Base-by-base conservation (phyloP, 2,888 invertebrate genomes). In the Caenorhabditis imperialis region DNA sequence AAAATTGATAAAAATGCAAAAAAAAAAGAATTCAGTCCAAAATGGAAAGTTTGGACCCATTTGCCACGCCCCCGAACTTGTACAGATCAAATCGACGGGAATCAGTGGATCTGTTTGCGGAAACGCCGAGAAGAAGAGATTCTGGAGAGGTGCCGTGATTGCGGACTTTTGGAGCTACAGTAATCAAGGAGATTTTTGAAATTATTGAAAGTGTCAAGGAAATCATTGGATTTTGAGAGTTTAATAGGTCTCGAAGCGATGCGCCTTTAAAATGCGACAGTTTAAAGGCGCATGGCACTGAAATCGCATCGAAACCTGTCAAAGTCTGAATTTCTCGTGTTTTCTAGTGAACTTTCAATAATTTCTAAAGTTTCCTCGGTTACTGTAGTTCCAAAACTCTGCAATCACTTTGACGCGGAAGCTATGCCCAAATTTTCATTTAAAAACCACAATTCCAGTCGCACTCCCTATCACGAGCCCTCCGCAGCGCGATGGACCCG, bases 401-500 rank as follows among this genome's bases (percentile, higher is more conserved):
- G n/a, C n/a, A n/a, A n/a, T n/a, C n/a, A n/a, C n/a, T n/a, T n/a
- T n/a, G n/a, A n/a, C n/a, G n/a, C n/a, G n/a, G n/a, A n/a, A n/a
- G n/a, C n/a, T n/a, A n/a, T n/a, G n/a, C n/a, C n/a, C n/a, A n/a
- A n/a, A n/a, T n/a, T n/a, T n/a, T n/a, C n/a, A n/a, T n/a, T n/a
- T n/a, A n/a, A n/a, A 10, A 30, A 47, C 18, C 22, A 27, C 12
- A 44, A 18, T 35, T 61, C 33, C 51, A 61, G 61, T 22, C 50
- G 10, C 5, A 20, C 18, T 37, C 25, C 12, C 53, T 62, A 1
- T 12, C 44, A 12, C 44, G 53, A 18, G 53, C 53, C 10, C 42
- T 62, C 12, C 27, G 50, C 27, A 50, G 37, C 30, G 60, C 48
- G 20, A 3, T 60, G 38, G 60, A 60, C 42, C 50, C 50, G 1